These are phyloP conservation scores for Andrena trimmerana DNA, from an alignment of 2,888 invertebrate genomes.

Conservation along the genomic window DNA sequence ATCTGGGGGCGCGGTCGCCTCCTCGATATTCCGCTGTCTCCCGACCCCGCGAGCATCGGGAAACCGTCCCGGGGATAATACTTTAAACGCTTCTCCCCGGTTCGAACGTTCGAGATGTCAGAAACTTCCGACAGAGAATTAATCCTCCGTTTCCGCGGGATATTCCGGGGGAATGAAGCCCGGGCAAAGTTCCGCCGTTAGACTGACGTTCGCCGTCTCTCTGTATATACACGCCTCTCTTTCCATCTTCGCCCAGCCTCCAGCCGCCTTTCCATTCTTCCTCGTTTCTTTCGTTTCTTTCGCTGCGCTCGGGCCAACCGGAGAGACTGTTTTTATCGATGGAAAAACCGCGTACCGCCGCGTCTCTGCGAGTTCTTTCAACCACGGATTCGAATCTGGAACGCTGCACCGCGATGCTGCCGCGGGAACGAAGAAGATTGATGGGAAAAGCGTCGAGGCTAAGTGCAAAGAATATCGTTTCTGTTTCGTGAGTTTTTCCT, in stretches of 20 bases:
- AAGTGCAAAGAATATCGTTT: constrained; percentile 38
- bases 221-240: constrained; percentile 39
- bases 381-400: constrained; percentile 26
- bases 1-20: constrained; percentile 56
- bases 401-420: constrained; percentile 4
- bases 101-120: constrained; percentile 71
- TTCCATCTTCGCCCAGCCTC: constrained; percentile 47
- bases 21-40: constrained; percentile 68
- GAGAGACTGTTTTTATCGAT: constrained; percentile 27
- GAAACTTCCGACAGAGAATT: constrained; percentile 77
- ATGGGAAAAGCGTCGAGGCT: constrained; percentile 27
- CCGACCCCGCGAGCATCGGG: constrained; percentile 64
- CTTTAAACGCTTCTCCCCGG: constrained; percentile 75
- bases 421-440: constrained; percentile 31
- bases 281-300: constrained; percentile 45
- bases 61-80: constrained; percentile 75
- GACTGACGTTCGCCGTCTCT: constrained; percentile 58
- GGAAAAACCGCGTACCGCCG: constrained; percentile 23
- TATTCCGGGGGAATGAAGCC: constrained; percentile 75
- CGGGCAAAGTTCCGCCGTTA: constrained; percentile 73
- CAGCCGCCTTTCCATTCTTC: constrained; percentile 29
- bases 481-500: not conserved
- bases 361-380: constrained; percentile 17
- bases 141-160: constrained; percentile 79
- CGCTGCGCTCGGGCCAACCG: constrained; percentile 7